Percentiles rank a stretch among this genome's conserved stretches.
Evolutionary conservation across 2,888 invertebrate genomes (phyloP).

Genomic region (Parnassius apollo): DNA sequence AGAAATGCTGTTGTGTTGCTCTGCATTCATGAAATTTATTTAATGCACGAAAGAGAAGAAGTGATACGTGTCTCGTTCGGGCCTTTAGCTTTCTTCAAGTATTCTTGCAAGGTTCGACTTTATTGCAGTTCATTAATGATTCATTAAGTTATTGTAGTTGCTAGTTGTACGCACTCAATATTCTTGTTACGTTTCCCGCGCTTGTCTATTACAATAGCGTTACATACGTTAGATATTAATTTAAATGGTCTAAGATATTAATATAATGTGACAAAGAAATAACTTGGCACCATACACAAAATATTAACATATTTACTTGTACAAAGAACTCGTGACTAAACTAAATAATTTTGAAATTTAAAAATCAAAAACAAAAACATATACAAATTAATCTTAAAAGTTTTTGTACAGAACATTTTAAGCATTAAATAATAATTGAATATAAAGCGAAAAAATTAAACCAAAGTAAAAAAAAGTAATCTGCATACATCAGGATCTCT

Average conservation of each 20-base stretch:
- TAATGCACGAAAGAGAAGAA: constrained; percentile 17
- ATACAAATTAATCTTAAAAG: too few relatives aligned
- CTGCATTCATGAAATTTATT: constrained; percentile 27
- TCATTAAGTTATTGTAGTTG: constrained; percentile 13
- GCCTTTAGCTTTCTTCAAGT: constrained; percentile 20
- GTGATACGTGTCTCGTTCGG: constrained; percentile 1
- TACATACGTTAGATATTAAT: constrained; percentile 12
- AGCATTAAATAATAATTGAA: too few relatives aligned
- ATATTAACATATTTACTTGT: neutral
- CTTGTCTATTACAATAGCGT: constrained; percentile 14
- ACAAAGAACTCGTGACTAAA: neutral
- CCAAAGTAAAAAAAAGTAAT: too few relatives aligned
- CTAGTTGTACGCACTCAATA: constrained; percentile 17
- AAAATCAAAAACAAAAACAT: too few relatives aligned
- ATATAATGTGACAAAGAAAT: constrained; percentile 15
- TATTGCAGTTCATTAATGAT: constrained; percentile 13
- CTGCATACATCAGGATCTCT: too few relatives aligned
- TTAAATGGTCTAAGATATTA: constrained; percentile 7
- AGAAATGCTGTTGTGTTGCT: constrained; percentile 13
- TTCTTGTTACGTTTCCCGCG: constrained; percentile 22
- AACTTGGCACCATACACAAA: constrained; percentile 3
- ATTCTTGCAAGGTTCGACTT: constrained; percentile 10
- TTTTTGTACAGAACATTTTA: too few relatives aligned
- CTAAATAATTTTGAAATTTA: too few relatives aligned
- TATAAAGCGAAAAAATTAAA: too few relatives aligned